Percentiles rank a stretch among this genome's conserved stretches.
Conservation (phyloP, 2,113 vertebrate genomes). For the Vicugna pacos region DNA sequence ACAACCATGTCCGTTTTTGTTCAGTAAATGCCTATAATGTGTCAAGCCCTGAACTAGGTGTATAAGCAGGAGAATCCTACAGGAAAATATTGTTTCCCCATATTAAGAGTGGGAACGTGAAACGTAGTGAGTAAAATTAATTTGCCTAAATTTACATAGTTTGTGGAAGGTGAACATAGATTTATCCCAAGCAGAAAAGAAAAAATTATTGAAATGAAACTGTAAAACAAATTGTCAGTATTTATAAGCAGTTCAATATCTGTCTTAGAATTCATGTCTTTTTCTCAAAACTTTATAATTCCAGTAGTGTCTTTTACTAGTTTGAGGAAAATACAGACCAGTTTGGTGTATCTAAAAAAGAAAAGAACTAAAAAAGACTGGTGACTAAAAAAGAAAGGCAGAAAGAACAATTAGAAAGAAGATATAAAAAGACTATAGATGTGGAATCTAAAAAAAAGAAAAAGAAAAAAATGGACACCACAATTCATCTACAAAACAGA, state of each 20-base stretch:
- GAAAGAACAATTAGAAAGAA: conserved; percentile 49
- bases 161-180: neutral
- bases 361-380: conserved; percentile 9
- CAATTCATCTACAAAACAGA: too few species aligned
- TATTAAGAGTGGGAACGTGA: neutral
- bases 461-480: too few species aligned
- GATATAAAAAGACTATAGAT: neutral
- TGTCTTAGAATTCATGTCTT: neutral
- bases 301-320: neutral
- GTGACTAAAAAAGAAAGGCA: conserved; percentile 53
- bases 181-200: neutral
- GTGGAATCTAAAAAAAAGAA: too few species aligned
- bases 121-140: neutral
- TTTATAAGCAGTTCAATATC: neutral
- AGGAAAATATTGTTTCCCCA: neutral
- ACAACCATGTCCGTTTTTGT: neutral
- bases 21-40: neutral
- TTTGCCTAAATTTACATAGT: neutral
- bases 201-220: neutral
- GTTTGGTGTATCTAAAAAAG: conserved; percentile 52
- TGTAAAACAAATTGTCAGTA: neutral
- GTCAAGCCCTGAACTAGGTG: neutral
- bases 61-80: neutral
- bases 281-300: neutral
- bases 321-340: conserved; percentile 63